Evolutionary conservation across 2,113 vertebrate genomes (phyloP).

Genomic region (Hirundichthys speculiger): DNA sequence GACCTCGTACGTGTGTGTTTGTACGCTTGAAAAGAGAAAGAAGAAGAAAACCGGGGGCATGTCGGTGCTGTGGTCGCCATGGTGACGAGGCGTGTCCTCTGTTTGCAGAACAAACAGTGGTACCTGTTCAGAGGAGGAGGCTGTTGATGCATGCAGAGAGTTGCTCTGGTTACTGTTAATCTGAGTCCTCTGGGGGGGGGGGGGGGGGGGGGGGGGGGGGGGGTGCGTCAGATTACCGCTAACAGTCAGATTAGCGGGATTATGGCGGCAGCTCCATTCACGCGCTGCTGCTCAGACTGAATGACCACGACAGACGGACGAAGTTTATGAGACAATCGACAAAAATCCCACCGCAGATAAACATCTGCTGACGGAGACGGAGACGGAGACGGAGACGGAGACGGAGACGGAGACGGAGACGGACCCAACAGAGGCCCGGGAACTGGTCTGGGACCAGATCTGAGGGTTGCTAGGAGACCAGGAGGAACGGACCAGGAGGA

Average conservation of each 20-base stretch:
- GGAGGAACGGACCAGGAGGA: too few species aligned
- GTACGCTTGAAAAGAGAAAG: neutral
- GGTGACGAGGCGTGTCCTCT: slow-evolving; percentile 89
- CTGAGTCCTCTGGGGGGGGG: slow-evolving; percentile 19
- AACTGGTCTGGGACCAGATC: too few species aligned
- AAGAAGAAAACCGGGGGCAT: slow-evolving; percentile 47
- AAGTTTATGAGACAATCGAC: too few species aligned
- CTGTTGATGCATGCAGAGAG: slow-evolving; percentile 20
- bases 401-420: neutral
- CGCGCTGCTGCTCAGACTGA: slow-evolving; percentile 32
- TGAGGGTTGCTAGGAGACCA: too few species aligned
- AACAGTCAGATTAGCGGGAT: slow-evolving; percentile 73
- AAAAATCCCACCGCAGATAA: too few species aligned
- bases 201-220: too few species aligned
- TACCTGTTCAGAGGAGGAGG: slow-evolving; percentile 83
- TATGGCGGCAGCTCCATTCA: slow-evolving; percentile 54
- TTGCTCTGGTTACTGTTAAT: slow-evolving; percentile 12
- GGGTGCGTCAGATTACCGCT: slow-evolving; percentile 62
- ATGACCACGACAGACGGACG: neutral
- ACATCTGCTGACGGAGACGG: too few species aligned
- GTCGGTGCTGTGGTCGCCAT: slow-evolving; percentile 77
- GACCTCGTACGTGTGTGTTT: neutral
- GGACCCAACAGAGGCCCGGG: too few species aligned
- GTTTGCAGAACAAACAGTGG: slow-evolving; percentile 97
- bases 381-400: neutral